phyloP scores from a whole-genome alignment of 2,113 vertebrate species.

The Siphamia tubifer region DNA sequence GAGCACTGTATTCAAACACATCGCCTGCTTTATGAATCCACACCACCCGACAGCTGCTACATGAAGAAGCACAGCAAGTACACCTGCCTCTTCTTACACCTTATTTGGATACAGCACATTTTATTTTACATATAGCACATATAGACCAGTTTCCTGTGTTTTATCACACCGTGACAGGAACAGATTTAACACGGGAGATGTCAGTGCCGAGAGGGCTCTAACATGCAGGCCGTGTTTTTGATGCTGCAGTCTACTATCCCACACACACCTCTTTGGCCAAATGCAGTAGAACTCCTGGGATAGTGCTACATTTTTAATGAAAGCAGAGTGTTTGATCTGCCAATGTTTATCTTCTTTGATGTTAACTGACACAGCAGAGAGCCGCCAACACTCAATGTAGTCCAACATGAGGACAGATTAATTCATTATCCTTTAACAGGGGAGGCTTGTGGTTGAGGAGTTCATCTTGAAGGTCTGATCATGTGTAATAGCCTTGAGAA shows the following conservation, averaged over 20 bases:
- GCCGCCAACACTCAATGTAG: constrained; percentile 40
- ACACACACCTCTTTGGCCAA: constrained; percentile 53
- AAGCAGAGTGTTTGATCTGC: constrained; percentile 63
- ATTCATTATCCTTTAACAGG: constrained; percentile 79
- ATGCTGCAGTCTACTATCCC: constrained; percentile 32
- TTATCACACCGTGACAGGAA: constrained; percentile 37
- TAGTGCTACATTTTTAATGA: constrained; percentile 64
- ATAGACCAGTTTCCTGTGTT: constrained; percentile 22
- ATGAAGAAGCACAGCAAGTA: not conserved
- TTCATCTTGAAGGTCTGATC: constrained; percentile 39
- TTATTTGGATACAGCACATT: constrained; percentile 2
- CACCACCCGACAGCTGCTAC: constrained; percentile 11
- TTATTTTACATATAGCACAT: constrained; percentile 50
- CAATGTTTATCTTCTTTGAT: constrained; percentile 64
- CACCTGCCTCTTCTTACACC: constrained; percentile 10
- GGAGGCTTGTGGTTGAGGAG: constrained; percentile 42
- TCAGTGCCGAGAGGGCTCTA: constrained; percentile 39
- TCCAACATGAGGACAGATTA: constrained; percentile 81
- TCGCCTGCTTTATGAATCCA: not conserved
- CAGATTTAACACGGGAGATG: constrained; percentile 32
- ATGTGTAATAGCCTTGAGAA: not conserved
- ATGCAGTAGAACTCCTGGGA: constrained; percentile 42
- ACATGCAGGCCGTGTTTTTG: constrained; percentile 22
- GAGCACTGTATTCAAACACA: constrained; percentile 16
- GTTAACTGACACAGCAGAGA: constrained; percentile 55